Percentiles rank a stretch among this genome's conserved stretches.
These are phyloP conservation scores for Aleadryas rufinucha DNA, from an alignment of 2,113 vertebrate genomes.

Conservation along the genomic window DNA sequence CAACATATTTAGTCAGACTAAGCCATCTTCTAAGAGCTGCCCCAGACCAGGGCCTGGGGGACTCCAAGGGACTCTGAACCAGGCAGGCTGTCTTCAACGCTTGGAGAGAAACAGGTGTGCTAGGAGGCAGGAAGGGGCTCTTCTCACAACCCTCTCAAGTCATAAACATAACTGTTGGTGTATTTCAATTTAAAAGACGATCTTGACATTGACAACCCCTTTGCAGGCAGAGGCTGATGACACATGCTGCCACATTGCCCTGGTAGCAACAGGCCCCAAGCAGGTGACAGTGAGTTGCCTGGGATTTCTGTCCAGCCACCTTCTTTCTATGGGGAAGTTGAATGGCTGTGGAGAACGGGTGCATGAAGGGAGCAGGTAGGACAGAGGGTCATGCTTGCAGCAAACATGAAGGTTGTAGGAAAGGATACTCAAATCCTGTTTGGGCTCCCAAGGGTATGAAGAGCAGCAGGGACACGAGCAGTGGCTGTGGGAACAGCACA, in stretches of 20 bases:
- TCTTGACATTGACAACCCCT: not conserved
- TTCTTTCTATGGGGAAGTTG: not conserved
- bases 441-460: not conserved
- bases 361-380: not conserved
- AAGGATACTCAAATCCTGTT: not conserved
- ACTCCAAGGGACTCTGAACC: not conserved
- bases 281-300: not conserved
- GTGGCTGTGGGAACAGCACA: not conserved
- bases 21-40: not conserved
- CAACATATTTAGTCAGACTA: not conserved
- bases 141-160: not conserved
- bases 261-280: not conserved
- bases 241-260: not conserved
- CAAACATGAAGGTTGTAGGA: rapidly evolving
- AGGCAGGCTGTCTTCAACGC: not conserved
- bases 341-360: rapidly evolving
- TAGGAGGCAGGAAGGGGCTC: not conserved
- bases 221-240: not conserved
- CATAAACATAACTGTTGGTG: not conserved
- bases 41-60: not conserved
- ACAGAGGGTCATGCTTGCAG: not conserved
- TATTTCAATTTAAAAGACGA: not conserved
- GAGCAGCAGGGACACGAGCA: not conserved
- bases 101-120: not conserved
- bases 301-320: not conserved